Conservation (phyloP, 2,113 vertebrate species). For the Festucalex cinctus region DNA sequence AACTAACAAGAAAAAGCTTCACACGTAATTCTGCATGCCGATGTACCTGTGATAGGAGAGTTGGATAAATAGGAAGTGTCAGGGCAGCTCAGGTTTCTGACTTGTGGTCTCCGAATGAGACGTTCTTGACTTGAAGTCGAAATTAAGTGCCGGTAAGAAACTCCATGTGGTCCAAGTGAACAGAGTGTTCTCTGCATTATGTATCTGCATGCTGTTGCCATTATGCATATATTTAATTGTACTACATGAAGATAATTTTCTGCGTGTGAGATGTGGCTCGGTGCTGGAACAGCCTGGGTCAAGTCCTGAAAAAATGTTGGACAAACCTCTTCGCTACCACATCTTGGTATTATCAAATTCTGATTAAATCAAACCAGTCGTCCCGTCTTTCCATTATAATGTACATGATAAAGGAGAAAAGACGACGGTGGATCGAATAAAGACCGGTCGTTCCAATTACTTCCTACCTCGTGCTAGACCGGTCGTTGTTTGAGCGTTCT, state of each 20-base stretch:
- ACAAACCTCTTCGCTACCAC: background rate
- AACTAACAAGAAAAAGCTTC: background rate
- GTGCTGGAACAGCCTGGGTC: background rate
- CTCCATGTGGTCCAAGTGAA: conserved; percentile 9
- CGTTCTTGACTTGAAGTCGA: conserved; percentile 10
- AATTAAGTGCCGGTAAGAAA: conserved; percentile 3
- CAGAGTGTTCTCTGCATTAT: conserved; percentile 20
- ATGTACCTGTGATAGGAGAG: conserved; percentile 39
- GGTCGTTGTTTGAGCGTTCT: background rate
- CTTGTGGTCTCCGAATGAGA: background rate
- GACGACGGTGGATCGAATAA: background rate
- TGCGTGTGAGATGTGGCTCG: background rate
- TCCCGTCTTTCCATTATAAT: background rate
- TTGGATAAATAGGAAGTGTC: background rate
- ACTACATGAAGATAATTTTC: background rate
- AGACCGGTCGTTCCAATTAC: background rate
- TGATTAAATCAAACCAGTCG: background rate
- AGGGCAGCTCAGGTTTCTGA: conserved; percentile 25
- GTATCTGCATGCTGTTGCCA: conserved; percentile 33
- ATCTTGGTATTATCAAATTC: background rate
- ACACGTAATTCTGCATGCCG: background rate
- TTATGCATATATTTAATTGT: background rate
- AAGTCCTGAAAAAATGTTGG: background rate
- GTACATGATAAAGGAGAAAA: background rate
- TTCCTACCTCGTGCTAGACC: background rate